A percentile compares a stretch with the other conserved stretches of the same genome.
phyloP scores from a whole-genome alignment of 2,797 vertebrate species.

The Phalanger gymnotis region DNA sequence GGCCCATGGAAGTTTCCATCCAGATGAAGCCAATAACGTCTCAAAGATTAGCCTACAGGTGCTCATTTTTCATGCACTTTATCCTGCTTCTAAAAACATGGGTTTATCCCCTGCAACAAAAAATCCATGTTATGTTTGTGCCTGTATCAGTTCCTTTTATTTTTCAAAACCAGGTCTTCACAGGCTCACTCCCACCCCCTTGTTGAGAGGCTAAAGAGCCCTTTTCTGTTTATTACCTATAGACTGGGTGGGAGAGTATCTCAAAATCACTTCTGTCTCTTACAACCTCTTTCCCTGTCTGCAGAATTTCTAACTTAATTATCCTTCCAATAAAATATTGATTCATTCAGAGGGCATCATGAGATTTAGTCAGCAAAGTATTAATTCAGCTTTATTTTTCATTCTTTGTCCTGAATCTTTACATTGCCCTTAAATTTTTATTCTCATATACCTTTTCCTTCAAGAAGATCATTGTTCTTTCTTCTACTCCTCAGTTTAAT shows the following conservation, averaged over 20 bases:
- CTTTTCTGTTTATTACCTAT: background rate
- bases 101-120: background rate
- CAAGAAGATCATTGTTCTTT: background rate
- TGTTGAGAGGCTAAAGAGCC: background rate
- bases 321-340: background rate
- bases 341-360: background rate
- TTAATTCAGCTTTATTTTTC: background rate
- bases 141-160: background rate
- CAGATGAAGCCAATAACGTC: background rate
- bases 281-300: background rate
- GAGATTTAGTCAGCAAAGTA: background rate
- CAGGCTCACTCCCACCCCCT: background rate
- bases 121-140: background rate
- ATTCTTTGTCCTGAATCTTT: background rate
- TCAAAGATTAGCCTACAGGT: background rate
- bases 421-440: background rate
- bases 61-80: background rate
- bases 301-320: background rate
- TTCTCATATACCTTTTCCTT: background rate
- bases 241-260: background rate
- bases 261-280: background rate
- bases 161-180: background rate
- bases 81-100: background rate
- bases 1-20: background rate
- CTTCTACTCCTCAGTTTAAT: background rate